These are phyloP conservation scores for Zophobas morio DNA, from an alignment of 1,140 invertebrate genomes.

Conservation along the genomic window DNA sequence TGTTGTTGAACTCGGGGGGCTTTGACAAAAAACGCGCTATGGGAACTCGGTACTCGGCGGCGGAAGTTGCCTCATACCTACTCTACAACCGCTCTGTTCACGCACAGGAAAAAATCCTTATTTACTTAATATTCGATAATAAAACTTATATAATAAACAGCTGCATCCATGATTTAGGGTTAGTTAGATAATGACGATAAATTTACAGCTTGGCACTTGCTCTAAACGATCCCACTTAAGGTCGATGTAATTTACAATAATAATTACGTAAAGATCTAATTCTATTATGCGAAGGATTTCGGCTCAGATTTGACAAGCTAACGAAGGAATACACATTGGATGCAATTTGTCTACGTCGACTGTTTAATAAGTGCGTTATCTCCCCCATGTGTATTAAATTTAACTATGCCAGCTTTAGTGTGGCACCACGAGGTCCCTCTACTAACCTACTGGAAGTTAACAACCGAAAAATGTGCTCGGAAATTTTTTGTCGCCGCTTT, in stretches of 20 bases:
- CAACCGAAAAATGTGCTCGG: background rate
- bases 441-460: conserved; percentile 6
- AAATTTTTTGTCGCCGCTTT: no score
- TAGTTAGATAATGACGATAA: background rate
- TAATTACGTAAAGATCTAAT: background rate
- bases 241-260: conserved; percentile 12
- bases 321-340: background rate
- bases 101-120: conserved; percentile 22
- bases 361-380: conserved; percentile 26
- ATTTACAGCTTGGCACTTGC: conserved; percentile 7
- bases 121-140: conserved; percentile 29
- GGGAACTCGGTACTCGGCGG: conserved; percentile 40
- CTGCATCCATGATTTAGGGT: conserved; percentile 13
- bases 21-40: conserved; percentile 25
- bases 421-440: conserved; percentile 4
- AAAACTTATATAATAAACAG: conserved; percentile 30
- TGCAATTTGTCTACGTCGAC: conserved; percentile 15
- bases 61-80: conserved; percentile 47
- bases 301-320: background rate
- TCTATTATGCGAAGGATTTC: no score
- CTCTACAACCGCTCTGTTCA: background rate
- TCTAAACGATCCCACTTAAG: background rate
- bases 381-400: conserved; percentile 36
- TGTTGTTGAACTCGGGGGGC: conserved; percentile 4
- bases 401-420: conserved; percentile 4